A percentile compares a stretch with the other conserved stretches of the same genome.
phyloP scores from a whole-genome alignment of 1,140 invertebrate genomes.

The Dendrolimus kikuchii region DNA sequence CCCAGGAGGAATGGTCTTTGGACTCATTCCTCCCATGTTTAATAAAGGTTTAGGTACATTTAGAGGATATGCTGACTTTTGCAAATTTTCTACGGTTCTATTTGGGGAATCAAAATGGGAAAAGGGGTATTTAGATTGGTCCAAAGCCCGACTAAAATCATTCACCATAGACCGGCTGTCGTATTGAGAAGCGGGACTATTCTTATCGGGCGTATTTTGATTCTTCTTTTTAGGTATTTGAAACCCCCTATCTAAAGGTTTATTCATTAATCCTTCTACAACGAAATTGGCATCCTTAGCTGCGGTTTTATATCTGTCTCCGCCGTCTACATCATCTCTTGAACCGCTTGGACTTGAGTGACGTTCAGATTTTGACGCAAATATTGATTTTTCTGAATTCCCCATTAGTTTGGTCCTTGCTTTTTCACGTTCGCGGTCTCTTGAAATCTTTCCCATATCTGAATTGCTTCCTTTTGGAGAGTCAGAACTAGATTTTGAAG shows the following conservation, averaged over 20 bases:
- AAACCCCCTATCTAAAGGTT: slow-evolving; percentile 84
- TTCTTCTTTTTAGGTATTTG: slow-evolving; percentile 85
- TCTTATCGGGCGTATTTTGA: slow-evolving; percentile 61
- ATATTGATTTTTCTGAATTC: slow-evolving; percentile 77
- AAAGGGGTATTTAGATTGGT: slow-evolving; percentile 58
- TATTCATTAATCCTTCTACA: slow-evolving; percentile 80
- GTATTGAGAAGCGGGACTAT: slow-evolving; percentile 51
- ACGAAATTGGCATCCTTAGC: slow-evolving; percentile 74
- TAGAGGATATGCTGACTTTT: slow-evolving; percentile 54
- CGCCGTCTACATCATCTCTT: slow-evolving; percentile 74
- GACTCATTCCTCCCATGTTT: slow-evolving; percentile 57
- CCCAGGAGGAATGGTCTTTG: slow-evolving; percentile 41
- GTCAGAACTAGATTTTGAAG: slow-evolving; percentile 63
- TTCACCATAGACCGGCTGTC: slow-evolving; percentile 61
- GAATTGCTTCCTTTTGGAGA: slow-evolving; percentile 66
- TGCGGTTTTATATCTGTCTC: slow-evolving; percentile 67
- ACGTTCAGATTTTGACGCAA: slow-evolving; percentile 76
- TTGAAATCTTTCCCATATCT: slow-evolving; percentile 62
- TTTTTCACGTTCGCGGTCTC: slow-evolving; percentile 62
- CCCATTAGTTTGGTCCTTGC: slow-evolving; percentile 66
- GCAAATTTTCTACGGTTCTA: slow-evolving; percentile 40
- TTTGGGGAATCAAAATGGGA: slow-evolving; percentile 52
- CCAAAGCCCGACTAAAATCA: slow-evolving; percentile 48
- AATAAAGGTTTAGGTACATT: slow-evolving; percentile 60
- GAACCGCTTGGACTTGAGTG: slow-evolving; percentile 77